Evolutionary conservation across 2,888 invertebrate species (phyloP).

Genomic region (Gryllus longicercus): DNA sequence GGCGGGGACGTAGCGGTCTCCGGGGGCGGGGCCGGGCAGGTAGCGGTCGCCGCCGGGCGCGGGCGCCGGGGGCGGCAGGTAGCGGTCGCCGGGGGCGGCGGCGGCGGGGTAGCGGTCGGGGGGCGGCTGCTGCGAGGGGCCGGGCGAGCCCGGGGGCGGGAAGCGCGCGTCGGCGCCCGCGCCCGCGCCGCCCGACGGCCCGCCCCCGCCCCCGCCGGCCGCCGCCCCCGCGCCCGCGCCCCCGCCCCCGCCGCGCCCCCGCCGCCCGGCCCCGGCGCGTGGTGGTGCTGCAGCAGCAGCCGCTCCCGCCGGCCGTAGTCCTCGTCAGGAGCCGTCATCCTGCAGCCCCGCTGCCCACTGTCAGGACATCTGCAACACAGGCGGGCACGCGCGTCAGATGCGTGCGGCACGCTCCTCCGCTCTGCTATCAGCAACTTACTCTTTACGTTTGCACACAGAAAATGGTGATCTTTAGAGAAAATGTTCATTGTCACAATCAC

Average conservation of each 20-base stretch:
- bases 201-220: constrained; percentile 46
- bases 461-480: too few species aligned
- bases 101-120: constrained; percentile 37
- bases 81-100: constrained; percentile 40
- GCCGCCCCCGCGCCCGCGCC: constrained; percentile 37
- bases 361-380: constrained; percentile 59
- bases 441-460: too few species aligned
- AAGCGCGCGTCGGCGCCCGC: constrained; percentile 31
- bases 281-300: constrained; percentile 37
- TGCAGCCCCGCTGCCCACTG: constrained; percentile 62
- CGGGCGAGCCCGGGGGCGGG: constrained; percentile 39
- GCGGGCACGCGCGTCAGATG: background rate
- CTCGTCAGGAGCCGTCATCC: constrained; percentile 52
- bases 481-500: too few species aligned
- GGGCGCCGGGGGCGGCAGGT: constrained; percentile 44
- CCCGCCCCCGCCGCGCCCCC: constrained; percentile 26
- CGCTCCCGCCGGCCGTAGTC: constrained; percentile 38
- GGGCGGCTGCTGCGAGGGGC: constrained; percentile 30
- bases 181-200: constrained; percentile 53
- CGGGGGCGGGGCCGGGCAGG: constrained; percentile 50
- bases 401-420: too few species aligned
- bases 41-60: constrained; percentile 20
- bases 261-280: constrained; percentile 32
- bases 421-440: too few species aligned
- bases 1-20: constrained; percentile 43